Conservation (phyloP, 2,888 invertebrate species). For the Perizoma affinitatum region DNA sequence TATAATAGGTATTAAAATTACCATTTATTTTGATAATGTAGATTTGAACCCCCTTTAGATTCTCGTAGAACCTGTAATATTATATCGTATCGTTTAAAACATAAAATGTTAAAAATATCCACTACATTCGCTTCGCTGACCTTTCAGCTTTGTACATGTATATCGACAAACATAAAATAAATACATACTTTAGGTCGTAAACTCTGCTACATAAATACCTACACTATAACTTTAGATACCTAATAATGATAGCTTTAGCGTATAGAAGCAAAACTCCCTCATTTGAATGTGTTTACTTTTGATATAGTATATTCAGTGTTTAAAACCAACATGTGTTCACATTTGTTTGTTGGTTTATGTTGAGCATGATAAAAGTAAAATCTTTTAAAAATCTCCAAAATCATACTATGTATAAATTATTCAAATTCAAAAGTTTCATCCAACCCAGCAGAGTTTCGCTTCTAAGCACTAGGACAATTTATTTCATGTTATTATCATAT, state of each 20-base stretch:
- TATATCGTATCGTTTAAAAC: background rate
- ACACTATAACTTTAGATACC: background rate
- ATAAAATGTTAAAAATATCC: slow-evolving; percentile 18
- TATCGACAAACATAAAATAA: slow-evolving; percentile 19
- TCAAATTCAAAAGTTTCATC: too few species aligned
- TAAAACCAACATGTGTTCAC: too few species aligned
- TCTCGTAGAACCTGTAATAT: too few species aligned
- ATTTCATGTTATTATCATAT: background rate
- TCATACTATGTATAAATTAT: too few species aligned
- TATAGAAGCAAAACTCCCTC: slow-evolving; percentile 2
- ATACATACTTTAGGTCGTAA: slow-evolving; percentile 15
- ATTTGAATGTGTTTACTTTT: too few species aligned
- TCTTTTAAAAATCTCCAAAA: too few species aligned
- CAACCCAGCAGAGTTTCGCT: background rate
- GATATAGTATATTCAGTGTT: too few species aligned
- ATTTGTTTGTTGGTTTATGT: too few species aligned
- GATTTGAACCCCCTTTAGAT: too few species aligned
- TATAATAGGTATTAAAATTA: too few species aligned
- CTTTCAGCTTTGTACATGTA: background rate
- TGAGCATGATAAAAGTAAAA: too few species aligned
- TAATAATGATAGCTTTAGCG: background rate
- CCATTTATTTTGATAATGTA: too few species aligned
- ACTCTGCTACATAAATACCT: slow-evolving; percentile 1
- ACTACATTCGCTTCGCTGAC: slow-evolving; percentile 10
- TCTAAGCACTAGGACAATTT: background rate